phyloP scores from a whole-genome alignment of 2,888 invertebrate species.

The Drosophila testacea region DNA sequence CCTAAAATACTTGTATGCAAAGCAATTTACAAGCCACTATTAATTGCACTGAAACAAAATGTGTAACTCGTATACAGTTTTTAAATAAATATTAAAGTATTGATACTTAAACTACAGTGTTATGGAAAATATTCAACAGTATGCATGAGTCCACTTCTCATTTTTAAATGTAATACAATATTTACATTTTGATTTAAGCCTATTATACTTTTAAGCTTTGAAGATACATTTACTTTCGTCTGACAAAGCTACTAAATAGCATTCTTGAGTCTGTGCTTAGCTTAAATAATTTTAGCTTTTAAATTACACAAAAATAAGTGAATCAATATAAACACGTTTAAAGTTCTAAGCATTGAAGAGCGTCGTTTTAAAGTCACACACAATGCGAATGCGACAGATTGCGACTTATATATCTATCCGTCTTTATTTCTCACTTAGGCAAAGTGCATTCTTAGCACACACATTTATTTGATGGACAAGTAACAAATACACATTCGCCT shows the following conservation, averaged over 20 bases:
- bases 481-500: background rate
- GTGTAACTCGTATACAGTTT: background rate
- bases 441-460: slow-evolving; percentile 2
- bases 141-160: too few species aligned
- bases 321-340: too few species aligned
- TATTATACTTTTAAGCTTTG: too few species aligned
- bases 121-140: too few species aligned
- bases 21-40: background rate
- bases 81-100: too few species aligned
- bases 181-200: too few species aligned
- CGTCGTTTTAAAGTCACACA: background rate
- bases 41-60: background rate
- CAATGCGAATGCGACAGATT: background rate
- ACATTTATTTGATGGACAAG: background rate
- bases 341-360: background rate
- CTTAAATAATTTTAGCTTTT: background rate
- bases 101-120: too few species aligned
- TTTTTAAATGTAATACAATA: too few species aligned
- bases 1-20: background rate
- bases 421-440: background rate
- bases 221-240: too few species aligned
- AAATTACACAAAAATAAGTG: slow-evolving; percentile 1
- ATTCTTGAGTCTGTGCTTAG: background rate
- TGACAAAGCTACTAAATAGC: too few species aligned
- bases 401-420: background rate